Percentiles rank a stretch among this genome's conserved stretches.
Conservation (phyloP, 2,797 vertebrate species). For the Glossophaga mutica region DNA sequence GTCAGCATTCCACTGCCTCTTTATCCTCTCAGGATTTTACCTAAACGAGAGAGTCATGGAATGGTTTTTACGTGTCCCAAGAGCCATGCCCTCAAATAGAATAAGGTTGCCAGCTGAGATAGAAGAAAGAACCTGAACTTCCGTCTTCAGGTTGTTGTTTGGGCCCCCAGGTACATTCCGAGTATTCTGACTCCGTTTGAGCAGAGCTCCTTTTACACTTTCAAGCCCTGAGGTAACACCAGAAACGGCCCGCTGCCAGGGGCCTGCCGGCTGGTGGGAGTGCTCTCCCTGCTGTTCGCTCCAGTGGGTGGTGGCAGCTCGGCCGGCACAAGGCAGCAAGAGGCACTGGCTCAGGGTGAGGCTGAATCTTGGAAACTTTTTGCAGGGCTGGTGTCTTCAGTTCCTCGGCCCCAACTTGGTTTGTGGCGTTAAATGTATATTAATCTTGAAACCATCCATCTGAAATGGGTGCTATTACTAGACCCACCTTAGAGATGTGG, state of each 20-base stretch:
- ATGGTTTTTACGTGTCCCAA: neutral
- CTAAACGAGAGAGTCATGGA: neutral
- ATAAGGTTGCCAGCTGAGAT: neutral
- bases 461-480: neutral
- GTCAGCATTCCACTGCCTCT: neutral
- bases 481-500: neutral
- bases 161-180: neutral
- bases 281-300: neutral
- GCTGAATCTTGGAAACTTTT: neutral
- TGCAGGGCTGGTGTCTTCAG: neutral
- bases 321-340: conserved; percentile 1
- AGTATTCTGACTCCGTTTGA: neutral
- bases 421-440: neutral
- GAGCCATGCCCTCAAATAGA: neutral
- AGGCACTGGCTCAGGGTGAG: neutral
- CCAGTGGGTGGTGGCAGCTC: neutral
- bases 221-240: neutral
- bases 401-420: rapidly evolving
- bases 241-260: neutral
- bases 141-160: neutral
- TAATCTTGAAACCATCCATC: neutral
- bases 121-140: neutral
- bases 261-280: neutral
- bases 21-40: neutral
- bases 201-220: neutral